phyloP scores from a whole-genome alignment of 2,113 vertebrate species.

The Gallinago paraguaiae region DNA sequence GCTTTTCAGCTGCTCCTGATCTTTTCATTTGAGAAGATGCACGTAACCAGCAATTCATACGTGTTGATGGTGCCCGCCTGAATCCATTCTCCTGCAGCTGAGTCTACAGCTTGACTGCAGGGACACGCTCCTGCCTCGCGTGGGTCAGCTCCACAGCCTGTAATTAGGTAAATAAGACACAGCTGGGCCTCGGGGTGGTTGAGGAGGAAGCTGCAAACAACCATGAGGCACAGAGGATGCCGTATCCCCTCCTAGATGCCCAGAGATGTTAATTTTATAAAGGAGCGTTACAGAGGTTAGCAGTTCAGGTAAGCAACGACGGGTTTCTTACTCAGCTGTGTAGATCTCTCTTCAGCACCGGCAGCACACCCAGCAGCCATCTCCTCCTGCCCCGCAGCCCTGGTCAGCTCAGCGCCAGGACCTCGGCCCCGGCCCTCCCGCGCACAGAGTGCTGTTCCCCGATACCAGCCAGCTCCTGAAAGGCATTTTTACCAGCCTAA shows the following conservation, averaged over 20 bases:
- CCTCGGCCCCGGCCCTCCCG: background rate
- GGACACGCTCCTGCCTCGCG: rapidly evolving
- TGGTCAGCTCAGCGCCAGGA: rapidly evolving
- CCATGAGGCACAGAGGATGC: rapidly evolving
- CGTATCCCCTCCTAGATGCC: background rate
- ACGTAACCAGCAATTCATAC: background rate
- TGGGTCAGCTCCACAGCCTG: rapidly evolving
- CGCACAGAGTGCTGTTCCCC: rapidly evolving
- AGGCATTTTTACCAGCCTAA: background rate
- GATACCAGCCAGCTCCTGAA: background rate
- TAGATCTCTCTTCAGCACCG: background rate
- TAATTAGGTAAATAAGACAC: background rate
- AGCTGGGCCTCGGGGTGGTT: rapidly evolving
- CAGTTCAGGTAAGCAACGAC: background rate
- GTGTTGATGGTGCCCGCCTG: background rate
- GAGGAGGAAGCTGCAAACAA: background rate
- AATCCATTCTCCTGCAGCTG: background rate
- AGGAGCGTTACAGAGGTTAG: rapidly evolving
- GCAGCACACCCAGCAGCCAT: background rate
- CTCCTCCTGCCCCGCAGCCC: background rate
- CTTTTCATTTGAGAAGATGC: background rate
- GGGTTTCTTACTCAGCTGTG: background rate
- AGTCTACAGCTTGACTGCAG: background rate
- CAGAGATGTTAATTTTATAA: background rate
- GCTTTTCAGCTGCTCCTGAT: background rate